These are phyloP conservation scores for Rotaria magnacalcarata DNA, from an alignment of 2,888 invertebrate species.

Conservation along the genomic window DNA sequence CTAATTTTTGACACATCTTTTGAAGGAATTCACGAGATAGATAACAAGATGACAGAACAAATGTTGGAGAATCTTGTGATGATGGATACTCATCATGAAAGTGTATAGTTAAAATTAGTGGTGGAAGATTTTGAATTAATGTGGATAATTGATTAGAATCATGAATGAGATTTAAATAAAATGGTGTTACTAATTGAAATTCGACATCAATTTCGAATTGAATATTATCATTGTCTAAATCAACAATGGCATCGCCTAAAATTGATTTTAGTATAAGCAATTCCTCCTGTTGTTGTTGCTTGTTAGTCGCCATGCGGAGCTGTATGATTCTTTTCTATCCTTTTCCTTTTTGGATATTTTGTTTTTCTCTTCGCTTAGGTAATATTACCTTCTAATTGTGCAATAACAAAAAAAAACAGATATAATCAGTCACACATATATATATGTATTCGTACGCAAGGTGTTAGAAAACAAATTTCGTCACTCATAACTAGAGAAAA, in stretches of 20 bases:
- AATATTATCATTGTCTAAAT: neutral
- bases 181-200: neutral
- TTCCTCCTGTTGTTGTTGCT: neutral
- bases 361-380: neutral
- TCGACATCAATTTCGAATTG: neutral
- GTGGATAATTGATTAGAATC: neutral
- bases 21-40: neutral
- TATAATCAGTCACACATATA: too few species aligned
- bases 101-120: neutral
- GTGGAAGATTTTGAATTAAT: neutral
- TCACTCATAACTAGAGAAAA: too few species aligned
- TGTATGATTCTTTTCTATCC: too few species aligned
- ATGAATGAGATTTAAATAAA: neutral
- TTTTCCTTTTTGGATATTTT: neutral
- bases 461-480: too few species aligned
- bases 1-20: conserved; percentile 61
- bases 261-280: neutral
- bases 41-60: neutral
- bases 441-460: too few species aligned
- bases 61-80: neutral
- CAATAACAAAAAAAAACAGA: neutral
- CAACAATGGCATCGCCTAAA: neutral
- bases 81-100: conserved; percentile 17
- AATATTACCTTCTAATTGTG: neutral
- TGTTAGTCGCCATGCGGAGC: neutral